phyloP scores from a whole-genome alignment of 1,140 invertebrate species.

The Saccostrea echinata region DNA sequence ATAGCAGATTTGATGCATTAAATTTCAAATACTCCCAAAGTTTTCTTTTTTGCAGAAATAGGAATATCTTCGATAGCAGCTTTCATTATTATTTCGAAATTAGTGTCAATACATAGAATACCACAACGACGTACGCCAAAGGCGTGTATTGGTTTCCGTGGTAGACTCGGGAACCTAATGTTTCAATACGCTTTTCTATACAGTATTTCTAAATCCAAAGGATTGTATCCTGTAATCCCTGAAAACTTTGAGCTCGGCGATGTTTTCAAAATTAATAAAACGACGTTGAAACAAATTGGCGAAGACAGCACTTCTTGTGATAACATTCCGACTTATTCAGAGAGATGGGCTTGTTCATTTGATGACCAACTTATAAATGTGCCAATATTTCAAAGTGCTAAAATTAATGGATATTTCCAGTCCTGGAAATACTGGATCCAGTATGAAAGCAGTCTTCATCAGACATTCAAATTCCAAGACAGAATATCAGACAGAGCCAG shows the following conservation, averaged over 20 bases:
- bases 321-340: slow-evolving; percentile 30
- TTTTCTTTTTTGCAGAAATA: neutral
- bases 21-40: neutral
- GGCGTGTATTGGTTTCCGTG: slow-evolving; percentile 58
- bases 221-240: slow-evolving; percentile 55
- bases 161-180: slow-evolving; percentile 68
- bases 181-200: slow-evolving; percentile 69
- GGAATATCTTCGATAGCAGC: neutral
- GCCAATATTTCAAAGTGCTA: slow-evolving; percentile 38
- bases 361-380: slow-evolving; percentile 57
- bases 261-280: slow-evolving; percentile 53
- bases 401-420: slow-evolving; percentile 62
- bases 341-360: slow-evolving; percentile 56
- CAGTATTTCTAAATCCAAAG: slow-evolving; percentile 56
- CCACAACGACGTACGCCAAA: slow-evolving; percentile 11
- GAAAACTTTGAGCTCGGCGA: slow-evolving; percentile 40
- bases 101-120: neutral
- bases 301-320: neutral
- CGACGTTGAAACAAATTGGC: neutral
- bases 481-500: slow-evolving; percentile 50
- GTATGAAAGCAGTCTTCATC: slow-evolving; percentile 51
- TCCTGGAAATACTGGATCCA: slow-evolving; percentile 70
- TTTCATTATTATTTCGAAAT: neutral
- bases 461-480: slow-evolving; percentile 62
- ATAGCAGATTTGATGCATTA: too few species aligned